phyloP scores from a whole-genome alignment of 2,797 vertebrate species.

The Microctenopoma steveboyesi region DNA sequence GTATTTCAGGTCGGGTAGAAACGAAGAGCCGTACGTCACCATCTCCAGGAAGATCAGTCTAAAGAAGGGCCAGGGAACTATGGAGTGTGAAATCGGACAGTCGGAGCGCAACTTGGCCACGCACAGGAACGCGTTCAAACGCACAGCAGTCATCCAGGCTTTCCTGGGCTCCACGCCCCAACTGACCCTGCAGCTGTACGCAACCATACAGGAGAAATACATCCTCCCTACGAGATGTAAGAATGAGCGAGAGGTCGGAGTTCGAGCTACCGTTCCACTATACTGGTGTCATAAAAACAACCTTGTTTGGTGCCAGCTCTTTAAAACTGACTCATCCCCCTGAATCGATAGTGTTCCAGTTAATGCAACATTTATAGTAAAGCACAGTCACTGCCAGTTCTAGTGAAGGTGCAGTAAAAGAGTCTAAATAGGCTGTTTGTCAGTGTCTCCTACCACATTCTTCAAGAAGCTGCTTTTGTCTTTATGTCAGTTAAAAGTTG shows the following conservation, averaged over 20 bases:
- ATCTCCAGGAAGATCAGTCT: conserved; percentile 92
- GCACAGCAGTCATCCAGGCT: conserved; percentile 94
- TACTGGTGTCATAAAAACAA: not conserved
- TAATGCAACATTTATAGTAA: not conserved
- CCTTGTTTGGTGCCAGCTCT: not conserved
- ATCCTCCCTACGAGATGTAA: conserved; percentile 84
- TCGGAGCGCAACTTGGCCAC: conserved; percentile 87
- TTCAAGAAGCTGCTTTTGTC: too few relatives aligned
- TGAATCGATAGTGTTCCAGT: not conserved
- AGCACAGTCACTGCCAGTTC: not conserved
- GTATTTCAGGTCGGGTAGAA: conserved; percentile 86
- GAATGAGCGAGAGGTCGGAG: not conserved
- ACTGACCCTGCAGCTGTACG: conserved; percentile 95
- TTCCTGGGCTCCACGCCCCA: conserved; percentile 97
- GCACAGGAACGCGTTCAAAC: conserved; percentile 95
- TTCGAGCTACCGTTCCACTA: not conserved
- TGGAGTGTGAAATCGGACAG: conserved; percentile 94
- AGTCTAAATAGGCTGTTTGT: too few relatives aligned
- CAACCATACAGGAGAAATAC: conserved; percentile 90
- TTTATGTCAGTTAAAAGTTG: not conserved
- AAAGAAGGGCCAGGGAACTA: conserved; percentile 82
- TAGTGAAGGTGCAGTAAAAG: too few relatives aligned
- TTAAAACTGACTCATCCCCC: conserved; percentile 4
- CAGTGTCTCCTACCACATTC: too few relatives aligned
- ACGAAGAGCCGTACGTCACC: conserved; percentile 95